These are phyloP conservation scores for Plotosus lineatus DNA, from an alignment of 2,113 vertebrate species.

Conservation along the genomic window DNA sequence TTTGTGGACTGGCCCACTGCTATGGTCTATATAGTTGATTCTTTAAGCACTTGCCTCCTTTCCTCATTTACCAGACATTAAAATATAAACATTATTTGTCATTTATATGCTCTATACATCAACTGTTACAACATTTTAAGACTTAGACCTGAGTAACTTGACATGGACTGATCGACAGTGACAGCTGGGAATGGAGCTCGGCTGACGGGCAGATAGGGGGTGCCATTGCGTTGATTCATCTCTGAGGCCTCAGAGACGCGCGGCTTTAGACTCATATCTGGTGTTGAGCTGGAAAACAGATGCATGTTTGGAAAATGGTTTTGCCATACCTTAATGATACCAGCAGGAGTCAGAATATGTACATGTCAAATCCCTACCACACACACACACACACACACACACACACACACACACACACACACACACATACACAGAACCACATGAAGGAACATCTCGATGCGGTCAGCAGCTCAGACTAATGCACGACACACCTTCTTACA, in stretches of 20 bases:
- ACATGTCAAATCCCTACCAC: too few species aligned
- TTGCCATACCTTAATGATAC: constrained; percentile 6
- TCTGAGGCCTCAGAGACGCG: constrained; percentile 84
- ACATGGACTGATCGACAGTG: constrained; percentile 86
- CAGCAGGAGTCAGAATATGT: constrained; percentile 41
- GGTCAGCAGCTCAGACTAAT: constrained; percentile 22
- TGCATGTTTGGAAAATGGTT: neutral
- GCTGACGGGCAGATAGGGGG: constrained; percentile 79
- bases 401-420: constrained; percentile 2
- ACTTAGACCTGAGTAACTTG: constrained; percentile 87
- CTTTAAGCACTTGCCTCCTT: neutral
- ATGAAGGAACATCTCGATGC: constrained; percentile 26
- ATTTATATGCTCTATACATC: neutral
- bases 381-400: constrained; percentile 5
- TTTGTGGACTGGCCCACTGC: neutral
- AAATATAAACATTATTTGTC: neutral
- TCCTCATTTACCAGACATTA: neutral
- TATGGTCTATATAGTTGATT: neutral
- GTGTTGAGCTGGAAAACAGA: constrained; percentile 82
- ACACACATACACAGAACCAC: too few species aligned
- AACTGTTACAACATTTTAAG: neutral
- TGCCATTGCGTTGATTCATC: constrained; percentile 79
- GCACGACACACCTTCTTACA: constrained; percentile 29
- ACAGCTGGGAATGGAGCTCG: constrained; percentile 84
- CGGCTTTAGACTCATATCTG: constrained; percentile 90